Evolutionary conservation across 2,113 vertebrate species (phyloP).

Genomic region (Podarcis raffonei): DNA sequence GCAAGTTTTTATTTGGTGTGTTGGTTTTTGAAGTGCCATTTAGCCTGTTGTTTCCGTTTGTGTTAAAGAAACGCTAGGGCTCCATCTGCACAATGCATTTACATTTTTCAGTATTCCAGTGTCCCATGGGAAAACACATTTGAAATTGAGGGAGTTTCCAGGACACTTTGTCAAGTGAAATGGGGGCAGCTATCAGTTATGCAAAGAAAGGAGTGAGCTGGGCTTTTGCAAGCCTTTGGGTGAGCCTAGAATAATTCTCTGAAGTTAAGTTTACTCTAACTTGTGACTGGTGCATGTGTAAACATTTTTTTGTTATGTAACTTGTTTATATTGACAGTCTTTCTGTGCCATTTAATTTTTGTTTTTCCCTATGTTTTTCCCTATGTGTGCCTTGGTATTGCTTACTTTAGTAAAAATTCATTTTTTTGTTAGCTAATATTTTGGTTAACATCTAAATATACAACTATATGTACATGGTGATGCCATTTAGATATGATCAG

Average conservation of each 20-base stretch:
- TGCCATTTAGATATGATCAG: neutral
- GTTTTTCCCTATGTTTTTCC: neutral
- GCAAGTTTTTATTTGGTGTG: neutral
- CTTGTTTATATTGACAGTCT: slow-evolving; percentile 6
- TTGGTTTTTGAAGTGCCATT: neutral
- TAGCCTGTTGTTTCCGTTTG: neutral
- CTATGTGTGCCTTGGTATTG: neutral
- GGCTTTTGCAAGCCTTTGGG: neutral
- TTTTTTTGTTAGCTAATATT: neutral
- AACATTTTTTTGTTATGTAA: neutral
- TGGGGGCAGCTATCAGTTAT: neutral
- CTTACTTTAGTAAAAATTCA: neutral
- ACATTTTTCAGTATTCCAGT: too few species aligned
- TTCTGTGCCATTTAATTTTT: neutral
- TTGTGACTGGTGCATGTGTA: slow-evolving; percentile 11
- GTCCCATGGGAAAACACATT: neutral
- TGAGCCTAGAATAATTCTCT: neutral
- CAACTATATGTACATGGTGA: neutral
- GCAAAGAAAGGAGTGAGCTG: neutral
- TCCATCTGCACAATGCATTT: too few species aligned
- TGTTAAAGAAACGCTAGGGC: neutral
- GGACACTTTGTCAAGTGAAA: neutral
- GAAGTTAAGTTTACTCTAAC: neutral
- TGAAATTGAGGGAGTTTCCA: neutral
- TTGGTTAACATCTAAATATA: neutral